A percentile compares a stretch with the other conserved stretches of the same genome.
Conservation (phyloP, 64 coral and sea anemone genomes). For the Montipora efflorescens region DNA sequence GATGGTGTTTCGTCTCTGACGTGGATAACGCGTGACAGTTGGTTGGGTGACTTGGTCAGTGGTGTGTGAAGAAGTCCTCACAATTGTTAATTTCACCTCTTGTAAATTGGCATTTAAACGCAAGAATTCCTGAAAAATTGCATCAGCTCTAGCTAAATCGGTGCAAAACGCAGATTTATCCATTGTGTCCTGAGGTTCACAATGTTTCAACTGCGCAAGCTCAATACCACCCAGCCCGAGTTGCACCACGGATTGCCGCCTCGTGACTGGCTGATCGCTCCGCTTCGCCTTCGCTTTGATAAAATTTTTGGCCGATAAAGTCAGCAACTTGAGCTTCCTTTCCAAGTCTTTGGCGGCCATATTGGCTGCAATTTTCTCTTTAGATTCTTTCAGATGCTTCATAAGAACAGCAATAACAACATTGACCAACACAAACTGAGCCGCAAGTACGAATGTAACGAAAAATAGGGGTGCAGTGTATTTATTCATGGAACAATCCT, state of each 20-base stretch:
- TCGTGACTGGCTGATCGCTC: slow-evolving; percentile 36
- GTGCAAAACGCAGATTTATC: slow-evolving; percentile 59
- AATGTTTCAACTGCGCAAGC: slow-evolving; percentile 76
- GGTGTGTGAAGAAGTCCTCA: slow-evolving; percentile 74
- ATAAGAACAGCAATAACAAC: slow-evolving; percentile 98
- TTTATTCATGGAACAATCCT: slow-evolving; percentile 82
- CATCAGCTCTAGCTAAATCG: slow-evolving; percentile 79
- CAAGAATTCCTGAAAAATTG: slow-evolving; percentile 88
- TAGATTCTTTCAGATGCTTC: slow-evolving; percentile 98
- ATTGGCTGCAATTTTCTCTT: slow-evolving; percentile 92
- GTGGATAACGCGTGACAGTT: background rate
- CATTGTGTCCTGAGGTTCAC: slow-evolving; percentile 13
- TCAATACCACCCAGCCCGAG: slow-evolving; percentile 86
- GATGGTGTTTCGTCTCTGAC: slow-evolving; percentile 30
- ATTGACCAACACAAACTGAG: slow-evolving; percentile 98
- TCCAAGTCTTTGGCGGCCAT: slow-evolving; percentile 85
- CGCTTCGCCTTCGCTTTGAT: slow-evolving; percentile 75
- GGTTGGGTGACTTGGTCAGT: background rate
- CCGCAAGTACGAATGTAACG: slow-evolving; percentile 92
- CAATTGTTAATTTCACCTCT: slow-evolving; percentile 70
- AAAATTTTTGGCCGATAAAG: slow-evolving; percentile 81
- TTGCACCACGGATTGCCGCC: slow-evolving; percentile 80
- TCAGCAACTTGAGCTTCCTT: slow-evolving; percentile 78
- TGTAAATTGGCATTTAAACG: slow-evolving; percentile 76
- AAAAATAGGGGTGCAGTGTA: slow-evolving; percentile 93